Base-by-base conservation (phyloP, 2,888 invertebrate genomes). In the Drosophila cyrtoloma region DNA sequence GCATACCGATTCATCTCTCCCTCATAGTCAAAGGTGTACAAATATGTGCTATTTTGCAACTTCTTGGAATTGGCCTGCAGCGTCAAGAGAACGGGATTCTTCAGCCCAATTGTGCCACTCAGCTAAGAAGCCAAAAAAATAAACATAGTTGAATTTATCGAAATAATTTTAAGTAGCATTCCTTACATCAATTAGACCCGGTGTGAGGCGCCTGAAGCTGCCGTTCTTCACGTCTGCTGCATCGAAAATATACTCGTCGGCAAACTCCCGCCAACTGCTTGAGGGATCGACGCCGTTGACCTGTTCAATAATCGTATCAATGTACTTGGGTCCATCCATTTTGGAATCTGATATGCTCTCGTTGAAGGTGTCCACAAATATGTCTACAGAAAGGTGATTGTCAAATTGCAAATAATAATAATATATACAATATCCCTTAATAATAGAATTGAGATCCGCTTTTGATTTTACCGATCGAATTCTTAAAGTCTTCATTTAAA, bases 101-200 rank as follows among this genome's bases (percentile, higher is more conserved):
- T 95, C 56, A 94, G 91, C 1, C 94, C 90, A 37, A 94, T 93
- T 2, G 94, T 93, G 52, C 94, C 94, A 62, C 93, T 92, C 19
- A 94, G 90, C 95, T 95, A 30, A 3, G 3, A 32, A 10, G 5
- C 2, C 4, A 12, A 16, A 10, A 59, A 10, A 39, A 0, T 33
- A 26, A 37, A 16, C 10, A 6, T 37, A 26, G 28, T 37, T 51
- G 2, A 39, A 51, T 35, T 12, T 16, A 14, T 22, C 9, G 32
- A 3, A 30, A 3, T 39, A 1, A 30, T 19, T 26, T 26, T 7
- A 10, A 5, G 2, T 26, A n/a, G 42, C 22, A 42, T 5, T 26
- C 88, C 93, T 92, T 87, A 94, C 94, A 92, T 95, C 94, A 44
- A 94, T 93, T 3, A 94, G 82, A 12, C 94, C 94, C 2, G 94